phyloP scores from a whole-genome alignment of 2,113 vertebrate species.

The Upupa epops region DNA sequence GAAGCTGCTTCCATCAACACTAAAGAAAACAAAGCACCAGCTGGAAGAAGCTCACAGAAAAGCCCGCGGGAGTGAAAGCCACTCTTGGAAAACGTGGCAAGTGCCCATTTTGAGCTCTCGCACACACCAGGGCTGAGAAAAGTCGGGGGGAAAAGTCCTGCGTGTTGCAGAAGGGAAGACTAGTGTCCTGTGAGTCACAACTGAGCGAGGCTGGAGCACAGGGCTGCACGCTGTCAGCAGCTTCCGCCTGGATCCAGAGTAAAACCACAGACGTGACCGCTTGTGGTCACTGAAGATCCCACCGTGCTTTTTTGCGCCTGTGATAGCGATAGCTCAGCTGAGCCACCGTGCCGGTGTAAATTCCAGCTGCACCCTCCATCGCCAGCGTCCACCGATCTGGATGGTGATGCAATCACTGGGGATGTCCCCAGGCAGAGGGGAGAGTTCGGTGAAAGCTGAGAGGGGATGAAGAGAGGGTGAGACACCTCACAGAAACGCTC shows the following conservation, averaged over 20 bases:
- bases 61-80: background rate
- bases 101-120: background rate
- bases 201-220: background rate
- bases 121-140: background rate
- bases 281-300: background rate
- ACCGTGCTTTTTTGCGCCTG: background rate
- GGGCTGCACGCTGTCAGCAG: background rate
- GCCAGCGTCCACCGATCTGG: background rate
- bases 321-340: background rate
- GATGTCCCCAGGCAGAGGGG: background rate
- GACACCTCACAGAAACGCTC: background rate
- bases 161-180: background rate
- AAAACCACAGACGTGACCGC: slow-evolving; percentile 1
- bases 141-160: background rate
- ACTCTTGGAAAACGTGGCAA: background rate
- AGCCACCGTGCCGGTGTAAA: background rate
- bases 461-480: background rate
- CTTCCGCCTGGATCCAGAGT: background rate
- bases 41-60: background rate
- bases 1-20: slow-evolving; percentile 50
- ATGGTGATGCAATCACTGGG: background rate
- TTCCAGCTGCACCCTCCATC: background rate
- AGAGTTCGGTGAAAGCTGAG: background rate
- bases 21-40: background rate
- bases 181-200: background rate